phyloP scores from a whole-genome alignment of 2,888 invertebrate genomes.

The Bugulina stolonifera region DNA sequence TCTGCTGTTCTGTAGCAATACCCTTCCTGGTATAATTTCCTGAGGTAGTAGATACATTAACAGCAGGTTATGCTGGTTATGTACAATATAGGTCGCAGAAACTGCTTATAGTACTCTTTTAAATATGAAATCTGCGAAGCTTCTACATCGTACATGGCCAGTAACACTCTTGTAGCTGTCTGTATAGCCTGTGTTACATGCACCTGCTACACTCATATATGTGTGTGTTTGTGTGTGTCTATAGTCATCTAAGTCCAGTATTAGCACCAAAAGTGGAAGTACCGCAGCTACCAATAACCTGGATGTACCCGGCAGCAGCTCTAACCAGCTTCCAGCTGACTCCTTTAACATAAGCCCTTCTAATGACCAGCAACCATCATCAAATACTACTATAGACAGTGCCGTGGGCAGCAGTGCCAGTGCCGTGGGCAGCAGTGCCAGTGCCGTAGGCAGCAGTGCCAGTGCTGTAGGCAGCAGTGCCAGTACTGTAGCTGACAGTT shows the following conservation, averaged over 20 bases:
- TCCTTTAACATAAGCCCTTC: not conserved
- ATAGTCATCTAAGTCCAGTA: slow-evolving; percentile 20
- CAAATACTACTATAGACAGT: not conserved
- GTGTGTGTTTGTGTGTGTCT: slow-evolving; percentile 2
- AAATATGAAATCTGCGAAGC: too few relatives aligned
- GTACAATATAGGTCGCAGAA: too few relatives aligned
- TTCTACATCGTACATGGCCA: too few relatives aligned
- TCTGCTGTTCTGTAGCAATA: too few relatives aligned
- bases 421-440: not conserved
- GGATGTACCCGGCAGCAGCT: not conserved
- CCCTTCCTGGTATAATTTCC: too few relatives aligned
- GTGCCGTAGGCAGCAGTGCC: not conserved
- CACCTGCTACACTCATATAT: not conserved
- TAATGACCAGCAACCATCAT: not conserved
- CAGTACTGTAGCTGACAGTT: not conserved
- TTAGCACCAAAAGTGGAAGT: not conserved
- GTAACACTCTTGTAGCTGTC: too few relatives aligned
- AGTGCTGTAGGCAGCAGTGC: not conserved
- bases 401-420: not conserved
- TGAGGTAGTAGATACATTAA: too few relatives aligned
- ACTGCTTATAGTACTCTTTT: too few relatives aligned
- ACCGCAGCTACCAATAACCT: not conserved
- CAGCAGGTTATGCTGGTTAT: too few relatives aligned
- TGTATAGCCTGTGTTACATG: too few relatives aligned
- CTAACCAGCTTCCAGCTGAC: not conserved